Conservation (phyloP, 2,888 invertebrate genomes). For the Trichogramma evanescens region DNA sequence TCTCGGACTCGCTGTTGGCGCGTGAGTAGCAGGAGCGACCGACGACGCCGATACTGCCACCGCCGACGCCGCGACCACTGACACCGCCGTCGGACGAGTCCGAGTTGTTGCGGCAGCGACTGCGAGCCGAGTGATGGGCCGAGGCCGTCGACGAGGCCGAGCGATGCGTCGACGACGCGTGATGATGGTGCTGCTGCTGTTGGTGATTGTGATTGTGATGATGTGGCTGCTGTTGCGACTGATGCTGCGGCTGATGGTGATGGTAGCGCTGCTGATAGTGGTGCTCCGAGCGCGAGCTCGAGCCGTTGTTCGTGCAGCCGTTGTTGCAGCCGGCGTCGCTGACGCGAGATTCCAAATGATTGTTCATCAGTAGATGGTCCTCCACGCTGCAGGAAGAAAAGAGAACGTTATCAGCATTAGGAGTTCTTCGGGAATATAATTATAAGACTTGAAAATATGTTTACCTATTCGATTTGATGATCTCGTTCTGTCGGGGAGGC, state of each 20-base stretch:
- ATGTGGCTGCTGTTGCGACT: constrained; percentile 8
- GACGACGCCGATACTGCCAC: too few relatives aligned
- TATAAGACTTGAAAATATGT: too few relatives aligned
- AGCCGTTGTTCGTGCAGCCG: not conserved
- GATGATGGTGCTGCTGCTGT: constrained; percentile 11
- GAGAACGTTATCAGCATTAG: not conserved
- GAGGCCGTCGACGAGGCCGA: constrained; percentile 13
- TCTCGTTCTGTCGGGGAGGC: constrained; percentile 35
- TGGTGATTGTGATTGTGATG: not conserved
- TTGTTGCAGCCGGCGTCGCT: constrained; percentile 1
- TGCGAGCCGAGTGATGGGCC: constrained; percentile 11
- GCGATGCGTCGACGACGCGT: constrained; percentile 3
- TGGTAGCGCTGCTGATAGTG: not conserved
- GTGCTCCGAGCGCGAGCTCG: not conserved
- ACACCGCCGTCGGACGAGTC: constrained; percentile 35
- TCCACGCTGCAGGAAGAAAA: constrained; percentile 32
- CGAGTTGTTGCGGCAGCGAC: constrained; percentile 34
- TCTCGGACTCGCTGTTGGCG: constrained; percentile 38
- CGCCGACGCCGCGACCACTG: not conserved
- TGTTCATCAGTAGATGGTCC: constrained; percentile 37
- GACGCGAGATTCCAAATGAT: not conserved
- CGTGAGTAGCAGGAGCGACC: constrained; percentile 31
- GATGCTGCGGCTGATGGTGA: constrained; percentile 7
- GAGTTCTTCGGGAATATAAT: not conserved
- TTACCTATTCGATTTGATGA: constrained; percentile 35